phyloP scores from a whole-genome alignment of 2,113 vertebrate species.

The Desmodus rotundus region DNA sequence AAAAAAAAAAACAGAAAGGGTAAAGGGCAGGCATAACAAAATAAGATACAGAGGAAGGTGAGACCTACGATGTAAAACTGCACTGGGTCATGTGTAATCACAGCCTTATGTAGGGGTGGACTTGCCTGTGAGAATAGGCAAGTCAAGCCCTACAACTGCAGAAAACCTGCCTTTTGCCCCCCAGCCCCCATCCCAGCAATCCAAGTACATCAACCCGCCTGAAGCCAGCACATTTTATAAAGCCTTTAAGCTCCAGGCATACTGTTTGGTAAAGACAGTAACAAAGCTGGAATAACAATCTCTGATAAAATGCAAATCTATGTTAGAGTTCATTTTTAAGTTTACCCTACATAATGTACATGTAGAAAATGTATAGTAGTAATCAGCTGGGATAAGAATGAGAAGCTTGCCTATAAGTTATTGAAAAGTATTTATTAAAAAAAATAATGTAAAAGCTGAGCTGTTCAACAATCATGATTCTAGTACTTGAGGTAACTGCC shows the following conservation, averaged over 20 bases:
- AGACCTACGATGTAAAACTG: neutral
- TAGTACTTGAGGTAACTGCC: neutral
- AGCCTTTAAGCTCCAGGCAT: constrained; percentile 43
- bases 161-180: neutral
- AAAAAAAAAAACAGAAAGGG: neutral
- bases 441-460: neutral
- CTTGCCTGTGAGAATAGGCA: neutral
- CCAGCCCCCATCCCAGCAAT: neutral
- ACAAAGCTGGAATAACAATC: neutral
- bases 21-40: neutral
- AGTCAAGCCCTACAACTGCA: neutral
- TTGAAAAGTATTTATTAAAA: neutral
- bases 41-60: neutral
- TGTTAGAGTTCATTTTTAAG: neutral
- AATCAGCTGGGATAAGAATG: neutral
- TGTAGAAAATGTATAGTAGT: constrained; percentile 9
- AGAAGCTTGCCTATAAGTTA: neutral
- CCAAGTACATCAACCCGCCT: neutral
- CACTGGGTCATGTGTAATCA: neutral
- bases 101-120: no score
- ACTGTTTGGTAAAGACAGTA: neutral
- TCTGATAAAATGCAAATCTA: neutral
- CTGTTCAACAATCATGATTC: neutral
- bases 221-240: constrained; percentile 8
- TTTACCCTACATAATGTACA: neutral